phyloP scores from a whole-genome alignment of 2,113 vertebrate species.

The Herpailurus yagouaroundi region DNA sequence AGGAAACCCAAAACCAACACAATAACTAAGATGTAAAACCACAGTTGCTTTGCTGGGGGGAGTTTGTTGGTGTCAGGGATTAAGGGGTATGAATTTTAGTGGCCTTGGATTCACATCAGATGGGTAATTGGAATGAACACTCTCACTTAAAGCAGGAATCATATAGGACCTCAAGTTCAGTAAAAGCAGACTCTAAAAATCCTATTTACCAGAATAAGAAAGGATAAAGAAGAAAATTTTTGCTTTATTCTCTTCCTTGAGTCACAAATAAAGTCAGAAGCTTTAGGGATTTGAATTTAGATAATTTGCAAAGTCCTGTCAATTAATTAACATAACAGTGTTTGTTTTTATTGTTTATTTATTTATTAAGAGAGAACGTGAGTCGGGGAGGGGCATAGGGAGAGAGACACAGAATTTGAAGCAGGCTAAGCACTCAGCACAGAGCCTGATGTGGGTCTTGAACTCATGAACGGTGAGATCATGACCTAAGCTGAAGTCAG shows the following conservation, averaged over 20 bases:
- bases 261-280: neutral
- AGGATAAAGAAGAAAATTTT: neutral
- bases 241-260: neutral
- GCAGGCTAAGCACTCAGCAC: too few relatives aligned
- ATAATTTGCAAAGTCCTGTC: neutral
- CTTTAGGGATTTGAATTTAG: neutral
- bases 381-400: too few relatives aligned
- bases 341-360: too few relatives aligned
- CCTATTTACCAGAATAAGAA: neutral
- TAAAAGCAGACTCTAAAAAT: neutral
- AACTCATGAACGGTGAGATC: too few relatives aligned
- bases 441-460: too few relatives aligned
- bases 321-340: neutral
- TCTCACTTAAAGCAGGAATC: neutral
- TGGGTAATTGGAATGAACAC: neutral
- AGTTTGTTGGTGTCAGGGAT: neutral
- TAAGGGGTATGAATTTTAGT: neutral
- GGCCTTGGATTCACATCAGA: neutral
- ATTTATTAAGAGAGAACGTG: too few relatives aligned
- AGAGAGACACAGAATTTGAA: too few relatives aligned
- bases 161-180: neutral
- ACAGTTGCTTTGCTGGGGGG: neutral
- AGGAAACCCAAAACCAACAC: neutral
- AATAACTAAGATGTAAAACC: neutral
- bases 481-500: too few relatives aligned